Base-by-base conservation (phyloP, 1,140 invertebrate species). In the Brachystomella parvula region DNA sequence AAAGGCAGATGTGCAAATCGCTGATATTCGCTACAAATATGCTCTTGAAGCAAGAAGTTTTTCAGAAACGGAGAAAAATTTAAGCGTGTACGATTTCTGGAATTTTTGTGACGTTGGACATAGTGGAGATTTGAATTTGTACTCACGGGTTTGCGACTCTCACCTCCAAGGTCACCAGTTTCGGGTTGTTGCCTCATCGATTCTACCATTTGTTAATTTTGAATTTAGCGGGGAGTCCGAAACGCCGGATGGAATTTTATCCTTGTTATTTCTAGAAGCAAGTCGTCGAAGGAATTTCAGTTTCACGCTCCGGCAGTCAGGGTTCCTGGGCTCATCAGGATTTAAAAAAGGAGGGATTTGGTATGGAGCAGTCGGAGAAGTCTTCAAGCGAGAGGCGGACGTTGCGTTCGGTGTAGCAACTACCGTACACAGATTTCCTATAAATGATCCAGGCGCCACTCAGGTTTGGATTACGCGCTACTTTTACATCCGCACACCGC, bases 281-380 rank as follows among this genome's bases (percentile, higher is more conserved):
- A 26, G 58, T 19, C 3, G 3, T 9, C 6, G 58, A 19, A 9
- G 9, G 15, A 12, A 60, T 29, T 60, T 31, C 58, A 60, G 3
- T 19, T 60, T 30, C 30, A 6, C 9, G 19, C 6, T 60, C 12
- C 3, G 24, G 21, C 30, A 60, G 15, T 6, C 58, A 9, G 32
- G 58, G 6, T 60, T 32, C 58, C 12, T 60, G 9, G 58, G 58
- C 30, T 30, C 58, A 19, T 60, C 58, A 12, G 58, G 58, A 32
- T 60, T 60, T 29, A 60, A 60, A 19, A 9, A n/a, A 17, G 24
- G 44, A 12, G 60, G 60, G 19, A 44, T 29, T 21, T 62, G 60
- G 60, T 39, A 15, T 17, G 60, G 60, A 44, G 60, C 60, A 6
- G 30, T 62, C 2, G 60, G 60, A 12, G 57, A 62, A 62, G 60